phyloP scores from a whole-genome alignment of 2,888 invertebrate genomes.

The Cataglyphis rosenhaueri region DNA sequence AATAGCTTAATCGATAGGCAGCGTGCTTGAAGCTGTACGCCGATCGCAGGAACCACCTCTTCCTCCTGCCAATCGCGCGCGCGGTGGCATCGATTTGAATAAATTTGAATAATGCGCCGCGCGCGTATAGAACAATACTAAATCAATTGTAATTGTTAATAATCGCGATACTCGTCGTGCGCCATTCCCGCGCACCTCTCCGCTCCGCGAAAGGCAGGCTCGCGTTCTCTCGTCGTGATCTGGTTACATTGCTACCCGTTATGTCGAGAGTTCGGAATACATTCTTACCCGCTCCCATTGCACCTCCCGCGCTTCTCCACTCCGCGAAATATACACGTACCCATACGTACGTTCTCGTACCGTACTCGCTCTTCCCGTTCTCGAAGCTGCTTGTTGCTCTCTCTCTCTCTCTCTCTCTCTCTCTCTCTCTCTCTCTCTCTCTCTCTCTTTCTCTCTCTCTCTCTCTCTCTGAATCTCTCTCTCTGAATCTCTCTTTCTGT shows the following conservation, averaged over 20 bases:
- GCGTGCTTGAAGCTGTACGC: neutral
- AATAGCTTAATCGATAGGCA: neutral
- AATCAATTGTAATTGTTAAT: constrained; percentile 83
- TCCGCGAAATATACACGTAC: constrained; percentile 33
- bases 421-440: neutral
- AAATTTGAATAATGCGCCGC: constrained; percentile 80
- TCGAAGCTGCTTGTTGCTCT: neutral
- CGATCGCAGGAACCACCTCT: constrained; percentile 23
- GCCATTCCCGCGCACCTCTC: constrained; percentile 8
- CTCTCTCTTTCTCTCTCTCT: neutral
- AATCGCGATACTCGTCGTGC: constrained; percentile 75
- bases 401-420: constrained; percentile 13
- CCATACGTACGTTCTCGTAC: constrained; percentile 52
- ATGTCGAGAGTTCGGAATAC: constrained; percentile 78
- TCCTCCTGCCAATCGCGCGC: constrained; percentile 21
- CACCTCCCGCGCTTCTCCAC: constrained; percentile 46
- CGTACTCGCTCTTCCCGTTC: constrained; percentile 48
- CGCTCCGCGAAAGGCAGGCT: constrained; percentile 57
- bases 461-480: neutral
- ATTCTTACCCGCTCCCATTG: constrained; percentile 74
- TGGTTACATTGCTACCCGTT: constrained; percentile 82
- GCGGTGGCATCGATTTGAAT: constrained; percentile 75
- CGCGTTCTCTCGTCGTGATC: constrained; percentile 77
- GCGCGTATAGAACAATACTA: constrained; percentile 76
- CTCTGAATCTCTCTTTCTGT: constrained; percentile 31